Percentiles rank a stretch among this genome's conserved stretches.
Conservation (phyloP, 2,888 invertebrate genomes). For the Papilio demoleus region DNA sequence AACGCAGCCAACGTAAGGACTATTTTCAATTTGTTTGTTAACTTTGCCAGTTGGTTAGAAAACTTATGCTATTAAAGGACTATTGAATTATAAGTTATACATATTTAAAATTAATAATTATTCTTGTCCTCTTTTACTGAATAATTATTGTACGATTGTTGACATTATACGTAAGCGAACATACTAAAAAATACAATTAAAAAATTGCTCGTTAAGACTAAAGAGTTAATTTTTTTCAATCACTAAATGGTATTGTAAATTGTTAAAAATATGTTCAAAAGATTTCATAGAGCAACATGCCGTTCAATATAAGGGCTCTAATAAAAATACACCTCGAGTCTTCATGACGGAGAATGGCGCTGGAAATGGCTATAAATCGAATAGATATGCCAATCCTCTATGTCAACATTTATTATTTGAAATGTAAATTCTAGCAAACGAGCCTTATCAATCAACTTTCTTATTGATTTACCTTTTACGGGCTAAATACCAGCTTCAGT, state of each 20-base stretch:
- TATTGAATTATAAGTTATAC: neutral
- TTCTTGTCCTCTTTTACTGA: too few species aligned
- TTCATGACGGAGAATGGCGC: conserved; percentile 44
- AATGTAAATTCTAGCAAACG: too few species aligned
- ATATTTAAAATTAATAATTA: neutral
- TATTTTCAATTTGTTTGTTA: conserved; percentile 76
- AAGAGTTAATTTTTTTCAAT: neutral
- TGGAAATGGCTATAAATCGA: conserved; percentile 3
- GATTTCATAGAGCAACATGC: conserved; percentile 54
- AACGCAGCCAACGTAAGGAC: conserved; percentile 68
- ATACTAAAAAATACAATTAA: too few species aligned
- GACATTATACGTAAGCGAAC: too few species aligned
- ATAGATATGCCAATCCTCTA: conserved; percentile 38
- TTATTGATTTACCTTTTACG: too few species aligned
- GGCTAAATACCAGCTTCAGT: too few species aligned
- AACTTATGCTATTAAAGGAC: conserved; percentile 28
- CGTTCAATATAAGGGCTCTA: conserved; percentile 68
- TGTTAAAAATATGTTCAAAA: conserved; percentile 57
- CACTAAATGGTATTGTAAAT: neutral
- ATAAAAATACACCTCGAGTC: conserved; percentile 71
- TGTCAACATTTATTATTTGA: neutral
- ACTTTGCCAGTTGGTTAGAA: conserved; percentile 54
- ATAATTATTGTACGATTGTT: too few species aligned
- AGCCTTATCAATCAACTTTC: too few species aligned
- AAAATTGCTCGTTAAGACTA: neutral